Percentiles rank a stretch among this genome's conserved stretches.
phyloP scores from a whole-genome alignment of 2,797 vertebrate genomes.

The Bradypus variegatus region DNA sequence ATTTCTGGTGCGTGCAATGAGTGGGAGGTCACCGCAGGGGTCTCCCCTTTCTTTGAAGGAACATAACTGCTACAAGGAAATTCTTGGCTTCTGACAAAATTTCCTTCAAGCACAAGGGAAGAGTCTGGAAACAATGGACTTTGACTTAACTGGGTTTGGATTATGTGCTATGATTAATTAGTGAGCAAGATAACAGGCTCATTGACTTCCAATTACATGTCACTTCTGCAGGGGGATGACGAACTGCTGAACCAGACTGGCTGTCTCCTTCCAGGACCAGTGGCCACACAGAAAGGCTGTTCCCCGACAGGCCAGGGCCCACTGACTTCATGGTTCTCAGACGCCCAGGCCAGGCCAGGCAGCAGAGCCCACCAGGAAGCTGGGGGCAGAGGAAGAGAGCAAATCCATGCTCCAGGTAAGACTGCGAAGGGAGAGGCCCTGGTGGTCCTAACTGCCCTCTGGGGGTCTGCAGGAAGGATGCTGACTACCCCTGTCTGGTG shows the following conservation, averaged over 20 bases:
- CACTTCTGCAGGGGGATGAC: not conserved
- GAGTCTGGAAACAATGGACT: not conserved
- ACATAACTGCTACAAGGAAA: not conserved
- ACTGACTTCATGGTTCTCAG: not conserved
- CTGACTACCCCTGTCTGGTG: no score
- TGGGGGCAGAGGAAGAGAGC: no score
- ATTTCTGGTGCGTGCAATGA: not conserved
- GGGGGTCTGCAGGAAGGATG: no score
- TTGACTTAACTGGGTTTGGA: not conserved
- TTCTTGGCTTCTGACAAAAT: conserved; percentile 4
- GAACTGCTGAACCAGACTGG: not conserved
- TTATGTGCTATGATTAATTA: conserved; percentile 6
- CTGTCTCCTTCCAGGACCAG: not conserved
- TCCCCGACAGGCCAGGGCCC: not conserved
- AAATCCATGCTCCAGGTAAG: not conserved
- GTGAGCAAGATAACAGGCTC: not conserved
- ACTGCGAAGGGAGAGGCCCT: not conserved
- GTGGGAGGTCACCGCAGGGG: not conserved
- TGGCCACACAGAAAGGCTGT: no score
- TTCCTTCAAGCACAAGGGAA: not conserved
- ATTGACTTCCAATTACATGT: conserved; percentile 1
- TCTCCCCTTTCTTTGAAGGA: conserved; percentile 29
- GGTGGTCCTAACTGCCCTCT: no score
- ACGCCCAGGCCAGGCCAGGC: not conserved
- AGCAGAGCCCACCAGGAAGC: not conserved